Percentiles rank a stretch among this genome's conserved stretches.
Evolutionary conservation across 2,888 invertebrate species (phyloP).

Genomic region (Oligia strigilis): DNA sequence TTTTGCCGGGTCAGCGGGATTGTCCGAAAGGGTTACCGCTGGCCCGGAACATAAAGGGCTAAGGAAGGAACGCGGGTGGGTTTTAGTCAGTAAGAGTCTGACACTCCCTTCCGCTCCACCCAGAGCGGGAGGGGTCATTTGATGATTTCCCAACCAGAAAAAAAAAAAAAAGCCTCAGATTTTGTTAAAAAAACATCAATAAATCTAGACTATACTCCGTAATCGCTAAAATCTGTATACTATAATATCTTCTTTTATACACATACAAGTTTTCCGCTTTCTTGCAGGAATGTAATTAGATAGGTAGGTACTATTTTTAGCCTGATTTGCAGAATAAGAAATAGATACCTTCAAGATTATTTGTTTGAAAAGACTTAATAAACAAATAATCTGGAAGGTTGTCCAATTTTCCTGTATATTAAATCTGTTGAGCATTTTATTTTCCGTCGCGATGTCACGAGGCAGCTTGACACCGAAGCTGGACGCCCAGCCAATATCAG

Average conservation of each 20-base stretch:
- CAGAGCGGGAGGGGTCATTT: too few relatives aligned
- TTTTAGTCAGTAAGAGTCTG: too few relatives aligned
- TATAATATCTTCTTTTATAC: neutral
- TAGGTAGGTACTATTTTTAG: neutral
- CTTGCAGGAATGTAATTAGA: neutral
- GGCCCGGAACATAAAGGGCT: too few relatives aligned
- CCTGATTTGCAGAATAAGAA: neutral
- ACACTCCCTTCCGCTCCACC: too few relatives aligned
- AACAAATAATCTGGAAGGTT: neutral
- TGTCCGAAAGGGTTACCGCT: too few relatives aligned
- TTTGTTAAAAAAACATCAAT: neutral
- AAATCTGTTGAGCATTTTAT: conserved; percentile 43
- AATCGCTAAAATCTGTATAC: too few relatives aligned
- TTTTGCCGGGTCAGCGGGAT: too few relatives aligned
- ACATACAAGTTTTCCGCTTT: neutral
- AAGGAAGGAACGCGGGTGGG: too few relatives aligned
- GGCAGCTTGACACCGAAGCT: conserved; percentile 52
- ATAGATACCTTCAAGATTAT: too few relatives aligned
- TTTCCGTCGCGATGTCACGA: conserved; percentile 39
- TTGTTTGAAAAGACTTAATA: too few relatives aligned
- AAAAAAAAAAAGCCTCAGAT: neutral
- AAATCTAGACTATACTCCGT: neutral
- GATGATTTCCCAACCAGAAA: too few relatives aligned
- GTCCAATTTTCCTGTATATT: conserved; percentile 16
- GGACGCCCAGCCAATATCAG: conserved; percentile 62